These are phyloP conservation scores for Benitochromis conjunctus DNA, from an alignment of 2,113 vertebrate species.

Conservation along the genomic window DNA sequence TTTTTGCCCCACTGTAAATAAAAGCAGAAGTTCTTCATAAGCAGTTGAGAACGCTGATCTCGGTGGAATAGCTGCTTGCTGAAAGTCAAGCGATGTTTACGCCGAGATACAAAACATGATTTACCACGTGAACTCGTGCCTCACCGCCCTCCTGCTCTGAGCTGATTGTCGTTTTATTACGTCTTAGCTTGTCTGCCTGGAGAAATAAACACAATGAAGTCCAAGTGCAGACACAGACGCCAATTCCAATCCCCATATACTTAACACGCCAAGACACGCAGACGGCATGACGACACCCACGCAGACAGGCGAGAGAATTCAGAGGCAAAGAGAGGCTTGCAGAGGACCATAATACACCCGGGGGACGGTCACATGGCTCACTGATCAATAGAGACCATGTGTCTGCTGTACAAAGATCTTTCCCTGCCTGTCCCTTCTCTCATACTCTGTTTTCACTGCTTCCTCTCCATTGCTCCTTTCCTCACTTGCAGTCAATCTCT, in stretches of 20 bases:
- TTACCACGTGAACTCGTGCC: not conserved
- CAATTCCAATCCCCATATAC: conserved; percentile 13
- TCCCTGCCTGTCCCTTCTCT: not conserved
- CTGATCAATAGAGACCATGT: conserved; percentile 45
- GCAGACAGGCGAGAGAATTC: not conserved
- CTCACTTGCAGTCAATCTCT: not conserved
- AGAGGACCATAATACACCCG: not conserved
- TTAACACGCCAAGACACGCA: conserved; percentile 23
- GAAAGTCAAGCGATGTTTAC: not conserved
- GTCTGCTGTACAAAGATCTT: conserved; percentile 21
- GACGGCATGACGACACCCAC: conserved; percentile 10
- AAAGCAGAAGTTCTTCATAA: not conserved
- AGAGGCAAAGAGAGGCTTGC: not conserved
- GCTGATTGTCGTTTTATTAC: not conserved
- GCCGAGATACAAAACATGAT: not conserved
- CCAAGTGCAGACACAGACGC: not conserved
- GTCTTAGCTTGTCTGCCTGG: not conserved
- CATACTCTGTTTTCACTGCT: not conserved
- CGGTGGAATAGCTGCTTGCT: not conserved
- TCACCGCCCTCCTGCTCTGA: not conserved
- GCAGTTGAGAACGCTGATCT: not conserved
- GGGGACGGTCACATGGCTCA: conserved; percentile 34
- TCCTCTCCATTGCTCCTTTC: not conserved
- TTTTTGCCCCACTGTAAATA: not conserved
- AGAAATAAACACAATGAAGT: not conserved